These are phyloP conservation scores for Chionis minor DNA, from an alignment of 2,113 vertebrate genomes.

Conservation along the genomic window DNA sequence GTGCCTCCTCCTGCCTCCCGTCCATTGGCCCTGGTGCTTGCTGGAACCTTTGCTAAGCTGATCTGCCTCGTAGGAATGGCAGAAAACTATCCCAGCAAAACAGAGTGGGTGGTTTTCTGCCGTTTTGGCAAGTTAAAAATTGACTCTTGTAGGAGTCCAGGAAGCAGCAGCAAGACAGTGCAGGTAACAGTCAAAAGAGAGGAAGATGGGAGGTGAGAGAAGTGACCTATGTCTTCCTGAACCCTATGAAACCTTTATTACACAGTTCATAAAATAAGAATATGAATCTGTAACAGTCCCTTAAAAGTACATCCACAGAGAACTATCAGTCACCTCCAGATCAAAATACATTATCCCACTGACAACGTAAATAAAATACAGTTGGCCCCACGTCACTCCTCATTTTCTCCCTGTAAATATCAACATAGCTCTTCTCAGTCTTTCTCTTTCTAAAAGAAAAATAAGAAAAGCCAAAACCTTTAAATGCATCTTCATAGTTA, in stretches of 20 bases:
- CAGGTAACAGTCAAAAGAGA: neutral
- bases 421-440: neutral
- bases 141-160: neutral
- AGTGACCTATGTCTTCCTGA: neutral
- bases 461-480: neutral
- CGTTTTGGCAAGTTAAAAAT: neutral
- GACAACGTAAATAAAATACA: neutral
- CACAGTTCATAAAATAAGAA: neutral
- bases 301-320: neutral
- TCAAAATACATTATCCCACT: neutral
- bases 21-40: neutral
- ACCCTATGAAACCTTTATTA: neutral
- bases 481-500: neutral
- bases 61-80: neutral
- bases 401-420: neutral
- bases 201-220: neutral
- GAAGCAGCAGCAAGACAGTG: neutral
- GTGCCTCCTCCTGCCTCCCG: neutral
- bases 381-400: neutral
- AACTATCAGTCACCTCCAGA: neutral
- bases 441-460: neutral
- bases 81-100: neutral
- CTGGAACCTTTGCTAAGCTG: neutral
- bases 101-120: neutral
- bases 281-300: neutral